These are phyloP conservation scores for Lampris megalopsis DNA, from an alignment of 2,113 vertebrate species.

Conservation along the genomic window DNA sequence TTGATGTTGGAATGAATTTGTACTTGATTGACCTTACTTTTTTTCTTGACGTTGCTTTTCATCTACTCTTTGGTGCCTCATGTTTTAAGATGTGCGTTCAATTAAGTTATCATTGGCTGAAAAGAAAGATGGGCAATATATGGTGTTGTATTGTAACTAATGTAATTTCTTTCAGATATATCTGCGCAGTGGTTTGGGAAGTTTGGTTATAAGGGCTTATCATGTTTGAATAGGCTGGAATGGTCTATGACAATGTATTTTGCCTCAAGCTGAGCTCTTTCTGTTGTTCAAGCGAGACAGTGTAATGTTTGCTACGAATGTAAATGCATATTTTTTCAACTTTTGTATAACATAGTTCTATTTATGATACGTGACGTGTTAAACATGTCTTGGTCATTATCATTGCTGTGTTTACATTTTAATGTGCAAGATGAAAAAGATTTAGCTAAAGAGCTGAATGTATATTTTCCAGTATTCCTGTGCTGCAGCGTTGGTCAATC, in stretches of 20 bases:
- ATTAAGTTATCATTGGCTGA: conserved; percentile 44
- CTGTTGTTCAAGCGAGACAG: conserved; percentile 57
- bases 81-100: conserved; percentile 40
- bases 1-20: conserved; percentile 68
- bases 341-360: conserved; percentile 81
- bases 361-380: conserved; percentile 75
- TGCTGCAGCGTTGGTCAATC: conserved; percentile 50
- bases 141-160: conserved; percentile 32
- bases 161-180: conserved; percentile 44
- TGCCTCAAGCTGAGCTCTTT: conserved; percentile 73
- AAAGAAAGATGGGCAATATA: conserved; percentile 30
- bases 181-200: conserved; percentile 57
- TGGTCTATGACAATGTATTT: conserved; percentile 70
- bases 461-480: conserved; percentile 43
- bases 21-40: conserved; percentile 41
- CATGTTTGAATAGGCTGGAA: conserved; percentile 68
- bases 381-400: conserved; percentile 49
- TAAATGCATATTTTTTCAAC: conserved; percentile 82
- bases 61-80: conserved; percentile 55
- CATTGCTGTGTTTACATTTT: conserved; percentile 66
- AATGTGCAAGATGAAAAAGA: conserved; percentile 39
- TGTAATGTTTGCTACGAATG: conserved; percentile 80
- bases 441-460: conserved; percentile 63
- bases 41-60: conserved; percentile 49
- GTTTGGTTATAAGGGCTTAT: conserved; percentile 76